Evolutionary conservation across 64 coral and sea anemone genomes (phyloP).

Genomic region (Montipora sp.): DNA sequence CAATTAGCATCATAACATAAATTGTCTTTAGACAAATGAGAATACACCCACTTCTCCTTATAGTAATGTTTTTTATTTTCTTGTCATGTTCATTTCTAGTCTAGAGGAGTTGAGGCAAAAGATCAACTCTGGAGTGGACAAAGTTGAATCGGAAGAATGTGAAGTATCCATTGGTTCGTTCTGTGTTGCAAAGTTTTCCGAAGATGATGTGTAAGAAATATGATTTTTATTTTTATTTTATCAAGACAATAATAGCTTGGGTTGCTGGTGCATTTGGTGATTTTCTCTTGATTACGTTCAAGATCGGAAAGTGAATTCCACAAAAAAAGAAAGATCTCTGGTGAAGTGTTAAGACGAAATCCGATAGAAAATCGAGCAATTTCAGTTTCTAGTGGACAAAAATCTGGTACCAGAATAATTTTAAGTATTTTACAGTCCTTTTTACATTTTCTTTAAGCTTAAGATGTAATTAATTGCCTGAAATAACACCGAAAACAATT

Average conservation of each 20-base stretch:
- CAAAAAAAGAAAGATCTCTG: no score
- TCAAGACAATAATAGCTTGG: not conserved
- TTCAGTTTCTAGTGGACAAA: no score
- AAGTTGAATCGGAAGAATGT: slow-evolving; percentile 43
- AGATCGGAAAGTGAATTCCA: no score
- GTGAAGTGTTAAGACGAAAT: no score
- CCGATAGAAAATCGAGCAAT: no score
- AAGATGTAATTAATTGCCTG: no score
- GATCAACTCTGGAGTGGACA: slow-evolving; percentile 74
- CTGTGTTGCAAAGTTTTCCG: slow-evolving; percentile 86
- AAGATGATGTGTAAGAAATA: slow-evolving; percentile 78
- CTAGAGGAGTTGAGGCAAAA: slow-evolving; percentile 74
- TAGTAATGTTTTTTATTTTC: not conserved
- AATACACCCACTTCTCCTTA: no score
- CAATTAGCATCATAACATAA: not conserved
- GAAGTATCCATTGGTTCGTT: slow-evolving; percentile 81
- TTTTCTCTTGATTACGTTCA: not conserved
- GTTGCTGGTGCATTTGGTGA: not conserved
- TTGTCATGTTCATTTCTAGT: slow-evolving; percentile 21
- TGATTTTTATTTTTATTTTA: not conserved
- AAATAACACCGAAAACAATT: no score
- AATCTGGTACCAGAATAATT: no score
- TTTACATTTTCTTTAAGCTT: no score
- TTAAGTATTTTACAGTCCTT: no score
- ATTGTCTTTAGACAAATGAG: no score